Evolutionary conservation across 35 echinoderm and acorn worm genomes (phyloP).

Genomic region (Apostichopus parvimensis): DNA sequence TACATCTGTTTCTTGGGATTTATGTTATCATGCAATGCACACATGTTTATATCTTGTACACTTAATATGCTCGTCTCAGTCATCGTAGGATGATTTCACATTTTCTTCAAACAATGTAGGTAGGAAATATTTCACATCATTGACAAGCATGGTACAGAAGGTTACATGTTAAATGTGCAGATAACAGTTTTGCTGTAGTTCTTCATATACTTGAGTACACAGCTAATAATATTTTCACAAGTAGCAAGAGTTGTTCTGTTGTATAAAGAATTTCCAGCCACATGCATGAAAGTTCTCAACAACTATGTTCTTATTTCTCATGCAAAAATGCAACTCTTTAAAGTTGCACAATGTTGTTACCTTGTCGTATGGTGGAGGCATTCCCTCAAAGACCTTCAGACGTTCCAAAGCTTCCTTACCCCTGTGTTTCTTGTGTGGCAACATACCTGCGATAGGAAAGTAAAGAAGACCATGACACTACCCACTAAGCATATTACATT

Average conservation of each 20-base stretch:
- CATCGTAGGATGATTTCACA: background rate
- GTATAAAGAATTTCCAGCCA: no score
- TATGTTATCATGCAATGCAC: no score
- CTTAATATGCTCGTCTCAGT: background rate
- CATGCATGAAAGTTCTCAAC: no score
- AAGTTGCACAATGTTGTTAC: slow-evolving; percentile 26
- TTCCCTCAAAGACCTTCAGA: slow-evolving; percentile 98
- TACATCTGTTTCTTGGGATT: no score
- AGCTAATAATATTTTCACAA: background rate
- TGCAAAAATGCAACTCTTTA: no score
- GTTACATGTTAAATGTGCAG: no score
- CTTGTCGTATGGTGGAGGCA: slow-evolving; percentile 99
- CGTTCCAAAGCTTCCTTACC: slow-evolving; percentile 84
- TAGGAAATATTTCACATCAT: slow-evolving; percentile 57
- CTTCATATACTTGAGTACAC: no score
- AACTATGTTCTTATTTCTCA: no score
- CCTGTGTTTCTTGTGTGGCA: slow-evolving; percentile 93
- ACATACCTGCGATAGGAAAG: slow-evolving; percentile 78
- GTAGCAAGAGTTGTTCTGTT: no score
- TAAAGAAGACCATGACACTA: background rate
- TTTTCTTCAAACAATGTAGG: slow-evolving; percentile 80
- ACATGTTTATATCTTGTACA: no score
- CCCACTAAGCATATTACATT: background rate
- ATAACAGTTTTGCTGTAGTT: no score
- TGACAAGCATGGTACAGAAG: slow-evolving; percentile 26